phyloP scores from a whole-genome alignment of 2,888 invertebrate species.

The Euplexia lucipara region DNA sequence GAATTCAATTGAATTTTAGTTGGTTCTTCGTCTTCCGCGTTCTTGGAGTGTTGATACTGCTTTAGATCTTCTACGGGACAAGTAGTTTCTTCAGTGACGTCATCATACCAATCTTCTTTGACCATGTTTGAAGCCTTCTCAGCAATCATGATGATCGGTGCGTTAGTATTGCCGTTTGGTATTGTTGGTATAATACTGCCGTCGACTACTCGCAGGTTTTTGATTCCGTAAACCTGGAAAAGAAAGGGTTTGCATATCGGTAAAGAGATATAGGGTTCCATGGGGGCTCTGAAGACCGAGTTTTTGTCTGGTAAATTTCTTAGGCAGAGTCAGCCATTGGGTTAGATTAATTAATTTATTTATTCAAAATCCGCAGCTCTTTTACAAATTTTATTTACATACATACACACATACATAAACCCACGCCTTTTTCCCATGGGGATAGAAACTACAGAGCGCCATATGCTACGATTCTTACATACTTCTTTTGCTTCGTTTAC shows the following conservation, averaged over 20 bases:
- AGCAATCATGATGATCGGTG: constrained; percentile 96
- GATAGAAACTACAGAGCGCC: too few relatives aligned
- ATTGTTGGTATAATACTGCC: constrained; percentile 96
- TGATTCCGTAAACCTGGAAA: constrained; percentile 92
- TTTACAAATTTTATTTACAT: too few relatives aligned
- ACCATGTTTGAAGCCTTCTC: constrained; percentile 96
- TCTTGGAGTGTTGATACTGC: constrained; percentile 53
- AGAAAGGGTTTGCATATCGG: neutral
- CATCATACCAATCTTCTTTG: constrained; percentile 92
- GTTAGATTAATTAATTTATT: too few relatives aligned
- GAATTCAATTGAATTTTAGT: constrained; percentile 55
- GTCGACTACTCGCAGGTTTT: constrained; percentile 94
- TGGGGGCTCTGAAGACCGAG: too few relatives aligned
- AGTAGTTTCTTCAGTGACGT: constrained; percentile 51
- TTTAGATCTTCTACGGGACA: constrained; percentile 63
- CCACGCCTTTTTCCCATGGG: too few relatives aligned
- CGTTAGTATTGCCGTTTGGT: constrained; percentile 95
- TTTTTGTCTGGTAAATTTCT: too few relatives aligned
- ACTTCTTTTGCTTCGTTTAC: too few relatives aligned
- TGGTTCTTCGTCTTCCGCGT: constrained; percentile 62
- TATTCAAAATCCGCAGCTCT: too few relatives aligned
- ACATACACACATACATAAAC: too few relatives aligned
- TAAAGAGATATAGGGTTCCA: neutral
- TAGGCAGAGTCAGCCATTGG: too few relatives aligned
- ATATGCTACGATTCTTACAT: too few relatives aligned